phyloP scores from a whole-genome alignment of 2,113 vertebrate species.

The Apodemus speciosus region DNA sequence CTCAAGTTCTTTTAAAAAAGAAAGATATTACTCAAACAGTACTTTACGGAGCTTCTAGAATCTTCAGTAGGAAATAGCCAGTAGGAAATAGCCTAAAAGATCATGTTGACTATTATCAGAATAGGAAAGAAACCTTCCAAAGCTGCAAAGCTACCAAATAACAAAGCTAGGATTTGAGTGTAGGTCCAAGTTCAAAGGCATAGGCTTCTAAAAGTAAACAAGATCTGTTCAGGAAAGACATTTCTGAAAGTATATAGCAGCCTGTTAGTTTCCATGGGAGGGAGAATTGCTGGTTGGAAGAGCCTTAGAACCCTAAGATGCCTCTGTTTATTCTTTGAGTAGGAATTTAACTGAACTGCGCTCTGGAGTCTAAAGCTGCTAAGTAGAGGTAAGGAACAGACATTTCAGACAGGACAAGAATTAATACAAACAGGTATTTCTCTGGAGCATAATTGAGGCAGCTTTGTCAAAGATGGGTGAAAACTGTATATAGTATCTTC shows the following conservation, averaged over 20 bases:
- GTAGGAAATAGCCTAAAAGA: too few relatives aligned
- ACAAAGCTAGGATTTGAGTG: neutral
- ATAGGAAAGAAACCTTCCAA: neutral
- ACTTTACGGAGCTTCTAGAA: neutral
- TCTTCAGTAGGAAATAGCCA: neutral
- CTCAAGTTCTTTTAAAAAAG: neutral
- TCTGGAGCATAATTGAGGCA: neutral
- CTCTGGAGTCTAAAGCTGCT: neutral
- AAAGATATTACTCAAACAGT: neutral
- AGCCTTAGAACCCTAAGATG: neutral
- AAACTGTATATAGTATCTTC: neutral
- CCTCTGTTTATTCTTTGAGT: neutral
- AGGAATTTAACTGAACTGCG: neutral
- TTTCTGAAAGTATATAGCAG: neutral
- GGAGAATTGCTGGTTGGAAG: neutral
- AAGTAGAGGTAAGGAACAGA: neutral
- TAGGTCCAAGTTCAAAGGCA: conserved; percentile 30
- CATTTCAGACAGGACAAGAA: neutral
- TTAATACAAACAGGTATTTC: neutral
- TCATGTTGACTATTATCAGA: neutral
- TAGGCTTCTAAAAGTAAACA: neutral
- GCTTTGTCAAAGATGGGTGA: neutral
- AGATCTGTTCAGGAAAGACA: neutral
- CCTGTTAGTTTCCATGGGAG: neutral
- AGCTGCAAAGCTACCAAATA: neutral